A percentile compares a stretch with the other conserved stretches of the same genome.
Conservation (phyloP, 2,797 vertebrate genomes). For the Poeciliopsis gracilis region DNA sequence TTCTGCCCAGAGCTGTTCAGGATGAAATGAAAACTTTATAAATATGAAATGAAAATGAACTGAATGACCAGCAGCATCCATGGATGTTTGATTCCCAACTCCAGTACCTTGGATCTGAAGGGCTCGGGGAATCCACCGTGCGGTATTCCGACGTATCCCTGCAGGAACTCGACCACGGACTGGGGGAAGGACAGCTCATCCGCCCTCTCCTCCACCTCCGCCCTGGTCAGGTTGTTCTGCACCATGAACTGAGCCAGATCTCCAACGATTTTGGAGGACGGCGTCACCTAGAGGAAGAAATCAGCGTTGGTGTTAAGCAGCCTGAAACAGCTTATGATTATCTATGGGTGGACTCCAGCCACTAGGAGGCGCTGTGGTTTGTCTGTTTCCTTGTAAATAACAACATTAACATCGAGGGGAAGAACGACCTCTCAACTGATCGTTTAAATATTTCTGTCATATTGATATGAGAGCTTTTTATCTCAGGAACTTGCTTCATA, state of each 20-base stretch:
- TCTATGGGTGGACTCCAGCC: conserved; percentile 9
- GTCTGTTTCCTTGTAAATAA: conserved; percentile 12
- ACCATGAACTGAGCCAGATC: conserved; percentile 99
- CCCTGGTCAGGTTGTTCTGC: conserved; percentile 87
- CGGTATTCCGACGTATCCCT: conserved; percentile 90
- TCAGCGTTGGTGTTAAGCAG: conserved; percentile 13
- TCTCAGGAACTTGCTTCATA: conserved; percentile 23
- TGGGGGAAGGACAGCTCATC: conserved; percentile 94
- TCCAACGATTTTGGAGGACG: conserved; percentile 95
- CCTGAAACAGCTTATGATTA: conserved; percentile 5
- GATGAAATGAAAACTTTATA: neutral
- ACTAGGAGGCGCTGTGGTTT: conserved; percentile 7
- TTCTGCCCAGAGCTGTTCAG: neutral
- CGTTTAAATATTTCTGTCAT: conserved; percentile 10
- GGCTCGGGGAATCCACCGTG: conserved; percentile 95
- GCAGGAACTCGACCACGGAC: conserved; percentile 94
- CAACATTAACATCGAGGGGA: conserved; percentile 1
- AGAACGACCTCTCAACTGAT: conserved; percentile 1
- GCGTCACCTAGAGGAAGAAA: conserved; percentile 87
- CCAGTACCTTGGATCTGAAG: conserved; percentile 87
- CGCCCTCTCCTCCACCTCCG: conserved; percentile 87
- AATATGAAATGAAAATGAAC: neutral
- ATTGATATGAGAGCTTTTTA: conserved; percentile 45
- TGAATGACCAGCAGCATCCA: neutral
- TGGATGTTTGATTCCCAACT: neutral